These are phyloP conservation scores for Enteromius radiatus DNA, from an alignment of 2,797 vertebrate genomes.

Conservation along the genomic window DNA sequence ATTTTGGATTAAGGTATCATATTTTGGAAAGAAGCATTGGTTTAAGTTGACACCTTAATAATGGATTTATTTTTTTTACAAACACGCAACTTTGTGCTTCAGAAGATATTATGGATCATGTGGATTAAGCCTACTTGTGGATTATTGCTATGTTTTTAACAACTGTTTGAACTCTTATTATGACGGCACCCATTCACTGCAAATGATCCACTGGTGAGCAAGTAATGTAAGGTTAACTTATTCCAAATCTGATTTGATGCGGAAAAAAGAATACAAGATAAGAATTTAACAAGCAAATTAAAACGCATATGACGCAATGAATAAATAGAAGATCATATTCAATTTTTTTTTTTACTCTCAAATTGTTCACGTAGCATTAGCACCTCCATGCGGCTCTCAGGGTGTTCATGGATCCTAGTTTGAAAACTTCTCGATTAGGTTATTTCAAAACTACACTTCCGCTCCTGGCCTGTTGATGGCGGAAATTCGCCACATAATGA, in stretches of 20 bases:
- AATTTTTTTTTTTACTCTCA: background rate
- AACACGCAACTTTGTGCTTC: background rate
- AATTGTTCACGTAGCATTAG: background rate
- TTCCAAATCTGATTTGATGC: background rate
- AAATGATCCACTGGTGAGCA: background rate
- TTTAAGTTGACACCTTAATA: background rate
- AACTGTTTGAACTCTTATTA: background rate
- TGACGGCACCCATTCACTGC: background rate
- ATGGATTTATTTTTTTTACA: background rate
- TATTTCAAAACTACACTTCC: background rate
- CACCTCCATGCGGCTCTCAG: background rate
- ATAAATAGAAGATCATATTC: background rate
- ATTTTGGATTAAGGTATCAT: background rate
- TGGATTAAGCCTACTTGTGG: background rate
- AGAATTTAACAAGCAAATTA: background rate
- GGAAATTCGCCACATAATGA: background rate
- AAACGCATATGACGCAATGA: background rate
- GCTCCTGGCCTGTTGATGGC: slow-evolving; percentile 9
- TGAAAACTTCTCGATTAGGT: background rate
- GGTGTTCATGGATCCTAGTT: background rate
- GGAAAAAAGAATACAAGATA: background rate
- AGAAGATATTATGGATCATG: background rate
- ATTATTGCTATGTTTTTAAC: background rate
- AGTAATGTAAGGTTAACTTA: background rate
- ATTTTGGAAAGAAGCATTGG: background rate